Evolutionary conservation across 2,888 invertebrate genomes (phyloP), one percentile per base, ranked within the genome.

Genomic region (Troides helena): DNA sequence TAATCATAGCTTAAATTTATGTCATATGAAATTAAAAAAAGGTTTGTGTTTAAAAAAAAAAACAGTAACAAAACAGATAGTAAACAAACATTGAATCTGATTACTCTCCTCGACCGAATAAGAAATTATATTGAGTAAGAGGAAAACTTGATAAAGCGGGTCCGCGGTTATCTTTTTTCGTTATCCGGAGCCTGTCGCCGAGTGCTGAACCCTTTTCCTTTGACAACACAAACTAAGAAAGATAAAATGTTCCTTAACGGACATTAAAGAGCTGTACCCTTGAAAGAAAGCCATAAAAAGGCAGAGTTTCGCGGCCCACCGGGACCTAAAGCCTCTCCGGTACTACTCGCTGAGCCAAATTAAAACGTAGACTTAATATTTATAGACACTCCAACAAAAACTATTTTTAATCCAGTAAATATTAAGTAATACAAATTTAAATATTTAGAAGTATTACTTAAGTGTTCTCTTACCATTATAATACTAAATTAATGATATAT

Each of bases 241-340:
- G 90, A 90, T 90, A 92, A 92, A 92, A 91, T 86, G 87, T 85
- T 87, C 86, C 84, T 87, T 85, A 88, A 85, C 85, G 85, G 84
- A 89, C 90, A 90, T 91, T 91, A 91, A 88, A 89, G 89, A 81
- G 83, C 79, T 82, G 86, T 85, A 82, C 80, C 83, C 84, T 84
- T 85, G 84, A 81, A 85, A 84, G 81, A 83, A 85, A 82, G 84
- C 87, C 84, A 80, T 89, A 89, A 90, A 90, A 88, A 87, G 87
- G 83, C 85, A 78, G 82, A 75, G 80, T 77, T 79, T 79, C 77
- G 74, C 74, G 76, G 76, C 79, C 88, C 85, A 76, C 70, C 63
- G 88, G 85, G 90, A 88, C 83, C 77, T 69, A 74, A 73, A 78
- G 73, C 74, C 78, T 72, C 69, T 72, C 76, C 72, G 71, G 76